Evolutionary conservation across 1,140 invertebrate species (phyloP).

Genomic region (Reticulitermes speratus): DNA sequence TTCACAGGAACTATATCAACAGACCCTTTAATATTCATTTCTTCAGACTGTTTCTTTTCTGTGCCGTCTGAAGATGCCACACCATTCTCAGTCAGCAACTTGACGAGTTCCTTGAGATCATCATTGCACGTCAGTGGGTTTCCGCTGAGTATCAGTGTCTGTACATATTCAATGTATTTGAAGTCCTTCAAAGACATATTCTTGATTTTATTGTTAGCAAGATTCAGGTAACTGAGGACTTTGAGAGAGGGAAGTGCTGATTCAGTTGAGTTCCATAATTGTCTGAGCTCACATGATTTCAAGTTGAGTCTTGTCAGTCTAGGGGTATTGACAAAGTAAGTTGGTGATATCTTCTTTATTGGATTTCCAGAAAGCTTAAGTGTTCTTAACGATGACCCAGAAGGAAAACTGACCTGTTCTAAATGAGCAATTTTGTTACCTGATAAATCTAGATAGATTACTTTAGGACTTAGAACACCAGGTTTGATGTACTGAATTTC

Average conservation of each 20-base stretch:
- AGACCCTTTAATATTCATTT: not conserved
- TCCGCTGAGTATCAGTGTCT: not conserved
- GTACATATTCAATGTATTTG: not conserved
- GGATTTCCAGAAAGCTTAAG: not conserved
- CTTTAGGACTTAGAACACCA: conserved; percentile 19
- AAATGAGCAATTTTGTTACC: conserved; percentile 28
- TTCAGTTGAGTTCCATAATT: conserved; percentile 46
- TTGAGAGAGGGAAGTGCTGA: conserved; percentile 37
- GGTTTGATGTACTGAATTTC: conserved; percentile 16
- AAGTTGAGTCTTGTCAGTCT: conserved; percentile 44
- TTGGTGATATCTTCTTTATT: not conserved
- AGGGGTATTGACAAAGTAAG: conserved; percentile 13
- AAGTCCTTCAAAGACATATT: not conserved
- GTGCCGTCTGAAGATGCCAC: not conserved
- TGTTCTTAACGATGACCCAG: not conserved
- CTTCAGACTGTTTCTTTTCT: not conserved
- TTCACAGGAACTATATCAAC: not conserved
- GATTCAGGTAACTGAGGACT: not conserved
- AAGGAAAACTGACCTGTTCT: not conserved
- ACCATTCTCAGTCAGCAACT: not conserved
- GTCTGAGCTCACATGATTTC: conserved; percentile 47
- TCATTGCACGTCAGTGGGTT: not conserved
- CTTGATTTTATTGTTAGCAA: not conserved
- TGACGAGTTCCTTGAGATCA: not conserved
- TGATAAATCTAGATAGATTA: conserved; percentile 25